phyloP scores from a whole-genome alignment of 2,888 invertebrate genomes.

The Leuctra nigra region DNA sequence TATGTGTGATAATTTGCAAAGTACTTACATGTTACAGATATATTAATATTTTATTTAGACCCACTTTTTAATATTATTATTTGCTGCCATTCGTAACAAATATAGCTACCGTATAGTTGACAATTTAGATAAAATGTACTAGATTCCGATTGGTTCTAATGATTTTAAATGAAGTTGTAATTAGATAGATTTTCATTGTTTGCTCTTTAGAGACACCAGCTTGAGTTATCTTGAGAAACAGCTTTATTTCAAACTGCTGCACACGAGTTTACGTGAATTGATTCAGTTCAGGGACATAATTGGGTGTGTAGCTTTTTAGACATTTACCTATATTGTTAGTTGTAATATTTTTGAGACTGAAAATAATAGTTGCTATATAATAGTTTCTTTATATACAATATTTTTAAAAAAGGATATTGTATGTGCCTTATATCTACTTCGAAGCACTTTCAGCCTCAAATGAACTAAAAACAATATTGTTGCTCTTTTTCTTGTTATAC shows the following conservation, averaged over 20 bases:
- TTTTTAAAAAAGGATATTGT: constrained; percentile 1
- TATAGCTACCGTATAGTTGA: too few relatives aligned
- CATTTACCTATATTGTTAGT: background rate
- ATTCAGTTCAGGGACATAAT: background rate
- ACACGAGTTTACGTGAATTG: too few relatives aligned
- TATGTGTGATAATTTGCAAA: constrained; percentile 22
- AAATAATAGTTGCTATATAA: constrained; percentile 5
- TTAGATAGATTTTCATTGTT: too few relatives aligned
- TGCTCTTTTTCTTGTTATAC: too few relatives aligned
- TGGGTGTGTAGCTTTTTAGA: constrained; percentile 5
- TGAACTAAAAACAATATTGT: too few relatives aligned
- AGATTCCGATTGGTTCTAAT: too few relatives aligned
- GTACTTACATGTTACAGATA: constrained; percentile 17
- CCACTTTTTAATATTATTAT: background rate
- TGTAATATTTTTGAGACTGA: constrained; percentile 15
- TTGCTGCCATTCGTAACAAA: too few relatives aligned
- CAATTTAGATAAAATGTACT: too few relatives aligned
- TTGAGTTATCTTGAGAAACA: too few relatives aligned
- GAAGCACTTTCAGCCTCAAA: background rate
- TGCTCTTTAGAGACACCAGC: too few relatives aligned
- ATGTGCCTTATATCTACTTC: constrained; percentile 7
- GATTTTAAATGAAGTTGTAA: too few relatives aligned
- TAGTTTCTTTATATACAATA: constrained; percentile 5
- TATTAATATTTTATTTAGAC: background rate
- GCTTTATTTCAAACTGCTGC: too few relatives aligned